These are phyloP conservation scores for Notiomystis cincta DNA, from an alignment of 2,113 vertebrate genomes.

Conservation along the genomic window DNA sequence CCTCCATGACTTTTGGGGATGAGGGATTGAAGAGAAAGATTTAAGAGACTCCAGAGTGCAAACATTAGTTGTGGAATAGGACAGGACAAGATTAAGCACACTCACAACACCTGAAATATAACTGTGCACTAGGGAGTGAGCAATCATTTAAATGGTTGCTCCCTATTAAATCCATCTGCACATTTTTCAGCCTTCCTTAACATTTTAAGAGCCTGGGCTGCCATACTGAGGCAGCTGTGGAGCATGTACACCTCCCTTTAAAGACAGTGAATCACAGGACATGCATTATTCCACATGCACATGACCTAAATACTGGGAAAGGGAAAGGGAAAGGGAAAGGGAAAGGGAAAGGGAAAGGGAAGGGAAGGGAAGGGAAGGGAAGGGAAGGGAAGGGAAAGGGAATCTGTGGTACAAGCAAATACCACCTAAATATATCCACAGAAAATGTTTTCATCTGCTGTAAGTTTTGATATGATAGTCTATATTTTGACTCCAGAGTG, in stretches of 20 bases:
- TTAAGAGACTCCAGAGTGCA: constrained; percentile 16
- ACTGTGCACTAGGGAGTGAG: constrained; percentile 10
- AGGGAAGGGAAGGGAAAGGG: too few species aligned
- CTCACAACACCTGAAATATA: constrained; percentile 59
- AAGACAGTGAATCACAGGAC: constrained; percentile 29
- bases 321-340: not conserved
- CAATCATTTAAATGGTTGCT: constrained; percentile 58
- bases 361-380: not conserved
- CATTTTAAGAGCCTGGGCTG: constrained; percentile 17
- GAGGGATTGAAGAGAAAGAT: not conserved
- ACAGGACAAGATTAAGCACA: constrained; percentile 44
- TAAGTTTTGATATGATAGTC: constrained; percentile 68
- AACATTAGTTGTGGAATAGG: not conserved
- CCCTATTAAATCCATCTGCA: constrained; percentile 59
- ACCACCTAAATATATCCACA: constrained; percentile 9
- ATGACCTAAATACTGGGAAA: constrained; percentile 33
- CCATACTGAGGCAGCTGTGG: not conserved
- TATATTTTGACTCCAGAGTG: constrained; percentile 73
- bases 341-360: too few species aligned
- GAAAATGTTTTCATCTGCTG: constrained; percentile 39
- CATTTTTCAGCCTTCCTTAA: constrained; percentile 27
- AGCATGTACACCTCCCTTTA: constrained; percentile 37
- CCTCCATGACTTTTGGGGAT: not conserved
- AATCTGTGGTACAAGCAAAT: constrained; percentile 40
- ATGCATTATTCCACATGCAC: constrained; percentile 31